Base-by-base conservation (phyloP, 2,888 invertebrate genomes). In the Eupithecia insigniata region DNA sequence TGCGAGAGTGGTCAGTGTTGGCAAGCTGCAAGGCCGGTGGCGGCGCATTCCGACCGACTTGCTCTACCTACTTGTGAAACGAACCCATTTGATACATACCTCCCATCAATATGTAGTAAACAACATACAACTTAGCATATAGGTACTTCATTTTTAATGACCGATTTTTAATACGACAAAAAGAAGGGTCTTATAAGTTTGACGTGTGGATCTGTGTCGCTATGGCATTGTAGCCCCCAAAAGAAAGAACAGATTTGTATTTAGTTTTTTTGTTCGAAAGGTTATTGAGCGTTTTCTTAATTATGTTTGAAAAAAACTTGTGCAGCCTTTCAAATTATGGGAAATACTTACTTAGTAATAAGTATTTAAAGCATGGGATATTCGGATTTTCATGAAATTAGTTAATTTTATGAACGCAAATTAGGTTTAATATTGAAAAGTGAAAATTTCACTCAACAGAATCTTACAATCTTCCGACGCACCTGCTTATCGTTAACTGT, bases 1-100 rank as follows among this genome's bases (percentile, higher is more conserved):
- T 85, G 85, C 85, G 86, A 88, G 90, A 91, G 91, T 92, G 91
- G 92, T 90, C 92, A 91, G 87, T 84, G 87, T 88, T 90, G 91
- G 91, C 90, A 89, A 90, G 90, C 89, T 87, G 89, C 93, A 92
- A 92, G 92, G 92, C 91, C 92, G 90, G 86, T 70, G 79, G 82
- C 88, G 87, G 87, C 84, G 91, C 92, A 92, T 92, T 93, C 93
- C 93, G 85, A 87, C 87, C 87, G 84, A 89, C 87, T 87, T 86
- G 87, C 87, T 78, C 72, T 84, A 83, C 85, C 82, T 83, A 78
- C 84, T 92, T 92, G 90, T 91, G 92, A 92, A 93, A 92, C 86
- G 88, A 87, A 86, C 82, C 86, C 88, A 90, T 89, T 92, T 85
- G 87, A 86, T 88, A 85, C 84, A 81, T 82, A 84, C 84, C 81